Percentiles rank a stretch among this genome's conserved stretches.
phyloP scores from a whole-genome alignment of 2,797 vertebrate species.

The Phrynocephalus vlangalii region DNA sequence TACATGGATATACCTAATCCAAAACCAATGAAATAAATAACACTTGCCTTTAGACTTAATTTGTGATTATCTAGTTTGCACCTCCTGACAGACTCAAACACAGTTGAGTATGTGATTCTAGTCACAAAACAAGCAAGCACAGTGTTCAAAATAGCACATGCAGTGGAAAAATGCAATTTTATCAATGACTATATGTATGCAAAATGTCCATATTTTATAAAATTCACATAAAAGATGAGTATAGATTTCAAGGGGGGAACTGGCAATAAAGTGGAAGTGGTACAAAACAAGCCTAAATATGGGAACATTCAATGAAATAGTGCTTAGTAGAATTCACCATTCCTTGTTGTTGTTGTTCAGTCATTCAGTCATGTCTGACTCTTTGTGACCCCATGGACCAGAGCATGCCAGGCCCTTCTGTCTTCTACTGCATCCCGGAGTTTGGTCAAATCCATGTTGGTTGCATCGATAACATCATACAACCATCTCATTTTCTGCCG shows the following conservation, averaged over 20 bases:
- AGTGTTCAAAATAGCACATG: not conserved
- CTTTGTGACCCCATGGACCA: too few relatives aligned
- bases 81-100: not conserved
- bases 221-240: not conserved
- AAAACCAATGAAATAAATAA: not conserved
- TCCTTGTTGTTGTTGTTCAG: too few relatives aligned
- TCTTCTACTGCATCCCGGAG: too few relatives aligned
- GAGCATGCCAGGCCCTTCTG: too few relatives aligned
- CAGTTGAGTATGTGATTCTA: not conserved
- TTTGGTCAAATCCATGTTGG: too few relatives aligned
- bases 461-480: too few relatives aligned
- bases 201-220: not conserved
- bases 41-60: not conserved
- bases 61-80: not conserved
- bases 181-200: not conserved
- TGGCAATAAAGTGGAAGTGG: not conserved
- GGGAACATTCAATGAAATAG: not conserved
- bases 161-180: not conserved
- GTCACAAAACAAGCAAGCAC: not conserved
- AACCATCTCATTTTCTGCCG: too few relatives aligned
- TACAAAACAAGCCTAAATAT: not conserved
- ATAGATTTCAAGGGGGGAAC: not conserved
- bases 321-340: too few relatives aligned
- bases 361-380: too few relatives aligned
- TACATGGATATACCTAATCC: not conserved